Conservation (phyloP, 2,888 invertebrate genomes). For the Drosophila meridiana region DNA sequence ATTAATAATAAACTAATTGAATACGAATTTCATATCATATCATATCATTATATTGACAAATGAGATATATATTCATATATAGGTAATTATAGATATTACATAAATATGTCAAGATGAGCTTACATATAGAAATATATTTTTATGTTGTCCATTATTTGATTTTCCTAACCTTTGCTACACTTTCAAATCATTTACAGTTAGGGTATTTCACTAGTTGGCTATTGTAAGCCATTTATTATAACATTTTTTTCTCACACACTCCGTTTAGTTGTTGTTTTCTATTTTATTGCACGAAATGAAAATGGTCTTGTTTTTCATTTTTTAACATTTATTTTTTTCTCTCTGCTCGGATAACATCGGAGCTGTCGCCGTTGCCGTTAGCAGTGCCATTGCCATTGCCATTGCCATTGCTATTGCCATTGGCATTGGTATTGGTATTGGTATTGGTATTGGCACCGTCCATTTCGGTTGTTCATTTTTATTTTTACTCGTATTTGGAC, state of each 20-base stretch:
- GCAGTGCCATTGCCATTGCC: slow-evolving; percentile 21
- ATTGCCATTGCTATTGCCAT: slow-evolving; percentile 21
- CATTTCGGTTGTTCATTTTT: slow-evolving; percentile 54
- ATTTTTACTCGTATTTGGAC: slow-evolving; percentile 70
- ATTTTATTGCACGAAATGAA: slow-evolving; percentile 76
- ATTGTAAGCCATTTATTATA: background rate
- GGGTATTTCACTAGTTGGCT: slow-evolving; percentile 27
- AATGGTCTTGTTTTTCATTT: slow-evolving; percentile 79
- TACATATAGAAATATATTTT: no score
- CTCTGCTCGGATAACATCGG: slow-evolving; percentile 55
- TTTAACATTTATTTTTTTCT: slow-evolving; percentile 37
- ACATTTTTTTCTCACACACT: slow-evolving; percentile 12
- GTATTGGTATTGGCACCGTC: slow-evolving; percentile 22
- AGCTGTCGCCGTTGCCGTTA: slow-evolving; percentile 34
- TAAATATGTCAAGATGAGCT: no score
- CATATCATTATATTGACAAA: no score
- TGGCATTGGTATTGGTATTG: slow-evolving; percentile 11
- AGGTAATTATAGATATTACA: no score
- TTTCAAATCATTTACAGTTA: background rate
- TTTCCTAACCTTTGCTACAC: no score
- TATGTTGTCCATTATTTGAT: no score
- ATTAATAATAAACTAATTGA: no score
- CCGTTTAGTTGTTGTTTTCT: slow-evolving; percentile 65
- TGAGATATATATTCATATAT: no score
- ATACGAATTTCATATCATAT: no score